phyloP scores from a whole-genome alignment of 2,797 vertebrate genomes.

The Eutrigla gurnardus region DNA sequence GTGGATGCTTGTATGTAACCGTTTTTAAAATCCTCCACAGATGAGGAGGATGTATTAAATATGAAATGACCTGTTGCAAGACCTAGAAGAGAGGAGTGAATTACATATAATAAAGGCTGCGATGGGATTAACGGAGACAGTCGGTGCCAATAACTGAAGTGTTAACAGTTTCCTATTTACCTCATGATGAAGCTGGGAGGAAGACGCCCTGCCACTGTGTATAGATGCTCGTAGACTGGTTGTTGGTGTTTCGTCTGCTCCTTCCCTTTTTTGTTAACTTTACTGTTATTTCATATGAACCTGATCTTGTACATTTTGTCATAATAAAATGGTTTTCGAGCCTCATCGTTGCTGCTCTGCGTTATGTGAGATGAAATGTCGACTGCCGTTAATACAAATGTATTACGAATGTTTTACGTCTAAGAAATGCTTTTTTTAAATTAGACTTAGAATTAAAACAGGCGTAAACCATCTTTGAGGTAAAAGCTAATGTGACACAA shows the following conservation, averaged over 20 bases:
- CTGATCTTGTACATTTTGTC: slow-evolving; percentile 95
- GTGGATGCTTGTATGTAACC: slow-evolving; percentile 43
- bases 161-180: slow-evolving; percentile 84
- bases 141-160: slow-evolving; percentile 89
- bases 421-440: too few species aligned
- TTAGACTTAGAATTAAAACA: too few species aligned
- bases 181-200: slow-evolving; percentile 80
- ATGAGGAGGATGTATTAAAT: slow-evolving; percentile 51
- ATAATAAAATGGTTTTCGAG: slow-evolving; percentile 91
- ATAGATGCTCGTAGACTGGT: slow-evolving; percentile 86
- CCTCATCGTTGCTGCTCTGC: slow-evolving; percentile 34
- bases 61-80: slow-evolving; percentile 57
- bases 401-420: too few species aligned
- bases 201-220: slow-evolving; percentile 85
- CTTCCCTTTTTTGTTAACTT: slow-evolving; percentile 86
- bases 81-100: slow-evolving; percentile 17
- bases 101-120: slow-evolving; percentile 1
- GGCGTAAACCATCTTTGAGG: too few species aligned
- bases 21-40: slow-evolving; percentile 44
- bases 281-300: slow-evolving; percentile 94
- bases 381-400: too few species aligned
- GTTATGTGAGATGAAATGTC: too few species aligned
- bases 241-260: slow-evolving; percentile 88
- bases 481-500: too few species aligned
- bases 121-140: slow-evolving; percentile 56